Evolutionary conservation across 2,113 vertebrate species (phyloP).

Genomic region (Microcebus lehilahytsara): DNA sequence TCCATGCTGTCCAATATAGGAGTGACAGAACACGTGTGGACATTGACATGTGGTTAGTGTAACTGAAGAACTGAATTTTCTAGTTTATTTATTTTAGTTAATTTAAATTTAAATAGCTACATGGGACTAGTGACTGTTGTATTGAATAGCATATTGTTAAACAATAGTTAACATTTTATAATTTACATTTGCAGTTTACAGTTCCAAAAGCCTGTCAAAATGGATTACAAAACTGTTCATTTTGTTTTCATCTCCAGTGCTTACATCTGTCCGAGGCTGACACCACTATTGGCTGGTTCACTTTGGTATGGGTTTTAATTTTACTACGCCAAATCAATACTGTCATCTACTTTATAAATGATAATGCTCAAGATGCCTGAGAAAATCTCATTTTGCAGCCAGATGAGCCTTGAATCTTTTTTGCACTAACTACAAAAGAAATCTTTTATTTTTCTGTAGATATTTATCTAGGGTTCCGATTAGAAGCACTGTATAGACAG

Average conservation of each 20-base stretch:
- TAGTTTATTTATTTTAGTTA: neutral
- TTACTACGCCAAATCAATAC: neutral
- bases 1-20: neutral
- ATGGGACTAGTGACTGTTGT: neutral
- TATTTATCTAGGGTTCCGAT: neutral
- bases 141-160: neutral
- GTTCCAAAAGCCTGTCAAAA: neutral
- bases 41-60: neutral
- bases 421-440: slow-evolving; percentile 36
- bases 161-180: neutral
- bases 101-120: neutral
- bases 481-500: neutral
- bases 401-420: neutral
- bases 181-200: neutral
- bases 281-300: slow-evolving; percentile 19
- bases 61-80: neutral
- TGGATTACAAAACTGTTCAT: neutral
- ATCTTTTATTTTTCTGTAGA: neutral
- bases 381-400: slow-evolving; percentile 53
- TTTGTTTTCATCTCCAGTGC: neutral
- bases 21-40: neutral
- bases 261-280: slow-evolving; percentile 4
- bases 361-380: neutral
- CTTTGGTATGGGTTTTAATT: neutral
- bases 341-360: neutral